phyloP scores from a whole-genome alignment of 2,797 vertebrate genomes.

The Steatocranus sp. region DNA sequence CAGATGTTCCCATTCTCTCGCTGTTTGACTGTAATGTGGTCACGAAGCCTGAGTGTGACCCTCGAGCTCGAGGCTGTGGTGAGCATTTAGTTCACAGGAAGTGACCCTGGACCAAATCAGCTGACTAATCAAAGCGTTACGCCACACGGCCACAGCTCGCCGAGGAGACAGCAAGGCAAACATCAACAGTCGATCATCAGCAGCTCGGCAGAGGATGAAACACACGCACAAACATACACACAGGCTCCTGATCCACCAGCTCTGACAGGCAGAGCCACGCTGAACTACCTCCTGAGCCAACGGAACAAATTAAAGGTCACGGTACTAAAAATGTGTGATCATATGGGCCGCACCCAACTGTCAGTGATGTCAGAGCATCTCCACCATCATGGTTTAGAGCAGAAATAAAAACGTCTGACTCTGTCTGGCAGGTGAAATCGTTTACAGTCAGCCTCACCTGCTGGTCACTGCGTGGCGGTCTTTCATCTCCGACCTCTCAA shows the following conservation, averaged over 20 bases:
- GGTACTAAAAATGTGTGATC: not conserved
- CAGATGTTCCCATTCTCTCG: not conserved
- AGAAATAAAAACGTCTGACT: not conserved
- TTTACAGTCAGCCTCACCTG: constrained; percentile 72
- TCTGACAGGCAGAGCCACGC: not conserved
- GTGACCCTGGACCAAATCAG: not conserved
- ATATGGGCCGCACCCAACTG: not conserved
- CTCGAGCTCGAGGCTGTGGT: not conserved
- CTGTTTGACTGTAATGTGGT: not conserved
- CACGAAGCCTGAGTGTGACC: not conserved
- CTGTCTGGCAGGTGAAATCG: not conserved
- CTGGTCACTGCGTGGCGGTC: constrained; percentile 89
- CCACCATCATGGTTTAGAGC: not conserved
- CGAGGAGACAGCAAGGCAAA: not conserved
- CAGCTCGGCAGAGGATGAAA: not conserved
- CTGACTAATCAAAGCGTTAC: not conserved
- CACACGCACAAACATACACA: not conserved
- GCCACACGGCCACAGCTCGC: not conserved
- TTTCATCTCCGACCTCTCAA: constrained; percentile 92
- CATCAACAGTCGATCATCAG: not conserved
- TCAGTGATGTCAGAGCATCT: not conserved
- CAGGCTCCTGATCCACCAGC: not conserved
- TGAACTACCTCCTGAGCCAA: not conserved
- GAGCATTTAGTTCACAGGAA: not conserved
- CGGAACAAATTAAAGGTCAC: not conserved